Conservation (phyloP, 1,140 invertebrate species). For the Drosophila nebulosa region DNA sequence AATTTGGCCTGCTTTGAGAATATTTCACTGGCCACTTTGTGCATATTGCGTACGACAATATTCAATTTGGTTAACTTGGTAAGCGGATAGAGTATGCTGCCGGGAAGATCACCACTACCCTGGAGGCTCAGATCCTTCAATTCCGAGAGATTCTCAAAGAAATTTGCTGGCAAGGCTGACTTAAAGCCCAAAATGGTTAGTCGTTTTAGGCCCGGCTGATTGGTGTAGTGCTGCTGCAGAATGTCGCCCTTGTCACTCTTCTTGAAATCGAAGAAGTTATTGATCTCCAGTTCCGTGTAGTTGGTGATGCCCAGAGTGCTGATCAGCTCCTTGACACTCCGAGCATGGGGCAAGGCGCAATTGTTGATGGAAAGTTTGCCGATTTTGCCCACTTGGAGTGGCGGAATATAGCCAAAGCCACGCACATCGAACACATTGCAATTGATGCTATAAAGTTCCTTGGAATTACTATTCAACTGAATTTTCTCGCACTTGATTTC, state of each 20-base stretch:
- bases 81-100: constrained; percentile 43
- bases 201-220: constrained; percentile 44
- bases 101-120: constrained; percentile 53
- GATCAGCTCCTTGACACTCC: constrained; percentile 42
- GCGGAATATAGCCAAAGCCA: constrained; percentile 53
- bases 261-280: constrained; percentile 57
- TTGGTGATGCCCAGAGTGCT: constrained; percentile 49
- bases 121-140: constrained; percentile 42
- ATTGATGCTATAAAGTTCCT: constrained; percentile 40
- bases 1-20: constrained; percentile 52
- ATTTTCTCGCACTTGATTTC: constrained; percentile 65
- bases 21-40: constrained; percentile 52
- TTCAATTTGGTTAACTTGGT: constrained; percentile 34
- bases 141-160: constrained; percentile 41
- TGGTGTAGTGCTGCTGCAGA: constrained; percentile 50
- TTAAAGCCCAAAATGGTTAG: constrained; percentile 51
- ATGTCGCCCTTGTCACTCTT: constrained; percentile 50
- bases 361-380: constrained; percentile 39
- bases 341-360: constrained; percentile 51
- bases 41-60: constrained; percentile 55
- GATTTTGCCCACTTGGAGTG: constrained; percentile 47
- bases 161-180: constrained; percentile 38
- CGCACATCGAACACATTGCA: constrained; percentile 58
- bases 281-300: constrained; percentile 52
- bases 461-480: constrained; percentile 38